These are phyloP conservation scores for Synanceia verrucosa DNA, from an alignment of 2,797 vertebrate species.

Conservation along the genomic window DNA sequence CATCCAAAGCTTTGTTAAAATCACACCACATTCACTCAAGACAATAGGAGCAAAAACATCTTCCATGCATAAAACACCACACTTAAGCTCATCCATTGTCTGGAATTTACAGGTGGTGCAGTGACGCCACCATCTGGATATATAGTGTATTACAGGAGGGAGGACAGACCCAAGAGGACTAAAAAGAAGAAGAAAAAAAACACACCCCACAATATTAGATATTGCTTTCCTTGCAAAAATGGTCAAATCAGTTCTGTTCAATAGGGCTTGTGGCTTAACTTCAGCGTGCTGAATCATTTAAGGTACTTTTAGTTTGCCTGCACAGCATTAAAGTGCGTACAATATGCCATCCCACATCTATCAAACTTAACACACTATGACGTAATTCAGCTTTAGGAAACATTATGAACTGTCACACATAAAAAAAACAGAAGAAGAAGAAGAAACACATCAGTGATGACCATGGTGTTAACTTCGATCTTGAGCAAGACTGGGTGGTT, in stretches of 20 bases:
- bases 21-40: constrained; percentile 10
- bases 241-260: background rate
- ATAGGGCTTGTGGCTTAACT: background rate
- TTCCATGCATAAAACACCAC: background rate
- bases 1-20: too few relatives aligned
- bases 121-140: constrained; percentile 44
- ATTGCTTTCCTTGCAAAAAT: background rate
- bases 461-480: background rate
- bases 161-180: background rate
- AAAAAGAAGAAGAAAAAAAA: background rate
- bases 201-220: background rate
- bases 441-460: background rate
- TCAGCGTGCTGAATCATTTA: background rate
- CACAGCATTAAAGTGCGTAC: background rate
- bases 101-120: background rate
- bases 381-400: background rate
- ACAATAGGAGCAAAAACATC: constrained; percentile 17
- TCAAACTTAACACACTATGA: background rate
- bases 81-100: background rate
- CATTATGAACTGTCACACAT: background rate
- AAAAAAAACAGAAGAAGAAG: background rate
- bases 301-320: background rate
- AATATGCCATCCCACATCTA: too few relatives aligned
- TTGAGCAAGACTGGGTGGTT: background rate
- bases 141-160: constrained; percentile 9